phyloP scores from a whole-genome alignment of 2,888 invertebrate genomes.

The Metacarcinus magister region DNA sequence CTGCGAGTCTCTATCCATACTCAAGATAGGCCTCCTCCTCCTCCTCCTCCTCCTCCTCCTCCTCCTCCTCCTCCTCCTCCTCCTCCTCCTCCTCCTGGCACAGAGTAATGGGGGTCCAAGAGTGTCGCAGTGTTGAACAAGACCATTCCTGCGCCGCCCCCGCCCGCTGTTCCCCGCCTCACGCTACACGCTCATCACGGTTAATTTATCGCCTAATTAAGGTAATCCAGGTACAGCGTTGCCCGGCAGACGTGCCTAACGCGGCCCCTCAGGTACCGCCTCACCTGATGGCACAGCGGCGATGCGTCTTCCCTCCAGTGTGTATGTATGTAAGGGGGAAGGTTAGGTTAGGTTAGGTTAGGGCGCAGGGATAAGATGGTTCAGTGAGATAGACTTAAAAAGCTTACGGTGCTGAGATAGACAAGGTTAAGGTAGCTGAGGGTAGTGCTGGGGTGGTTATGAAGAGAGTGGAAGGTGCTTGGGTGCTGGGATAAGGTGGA shows the following conservation, averaged over 20 bases:
- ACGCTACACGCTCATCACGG: constrained; percentile 28
- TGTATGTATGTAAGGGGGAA: too few species aligned
- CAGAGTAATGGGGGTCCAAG: neutral
- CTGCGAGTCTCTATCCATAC: too few species aligned
- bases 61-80: neutral
- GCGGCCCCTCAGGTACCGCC: neutral
- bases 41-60: neutral
- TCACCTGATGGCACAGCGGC: neutral
- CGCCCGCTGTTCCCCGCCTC: constrained; percentile 10
- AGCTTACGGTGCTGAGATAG: neutral
- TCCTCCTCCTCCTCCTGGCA: constrained; percentile 34
- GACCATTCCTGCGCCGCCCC: constrained; percentile 5
- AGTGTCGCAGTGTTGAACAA: constrained; percentile 19
- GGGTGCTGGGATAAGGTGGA: neutral
- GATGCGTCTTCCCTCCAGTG: neutral
- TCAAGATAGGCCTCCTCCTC: neutral
- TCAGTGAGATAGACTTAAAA: neutral
- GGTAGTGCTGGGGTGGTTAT: neutral
- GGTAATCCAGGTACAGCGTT: neutral
- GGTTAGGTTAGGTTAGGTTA: too few species aligned
- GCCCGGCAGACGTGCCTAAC: constrained; percentile 19
- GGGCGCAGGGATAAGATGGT: neutral
- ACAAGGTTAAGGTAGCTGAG: neutral
- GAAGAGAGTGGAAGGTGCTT: neutral
- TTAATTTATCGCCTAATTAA: constrained; percentile 39